Percentiles rank a stretch among this genome's conserved stretches.
phyloP scores from a whole-genome alignment of 2,113 vertebrate genomes.

The Microcebus griseorufus region DNA sequence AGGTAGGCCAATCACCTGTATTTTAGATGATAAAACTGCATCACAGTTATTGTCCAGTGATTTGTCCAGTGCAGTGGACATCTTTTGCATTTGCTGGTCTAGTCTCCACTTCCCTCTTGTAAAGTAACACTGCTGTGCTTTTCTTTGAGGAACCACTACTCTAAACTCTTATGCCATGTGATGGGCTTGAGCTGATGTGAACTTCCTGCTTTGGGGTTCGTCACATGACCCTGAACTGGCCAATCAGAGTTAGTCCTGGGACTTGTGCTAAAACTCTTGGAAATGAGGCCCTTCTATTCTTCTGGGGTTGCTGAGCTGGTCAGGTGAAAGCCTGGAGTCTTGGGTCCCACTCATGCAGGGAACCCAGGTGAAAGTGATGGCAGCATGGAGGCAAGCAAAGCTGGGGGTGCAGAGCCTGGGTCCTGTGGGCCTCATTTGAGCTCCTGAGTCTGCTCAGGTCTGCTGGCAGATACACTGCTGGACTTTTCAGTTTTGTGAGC shows the following conservation, averaged over 20 bases:
- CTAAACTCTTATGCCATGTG: neutral
- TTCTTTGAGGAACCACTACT: neutral
- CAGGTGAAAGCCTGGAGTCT: neutral
- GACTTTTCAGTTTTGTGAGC: neutral
- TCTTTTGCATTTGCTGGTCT: neutral
- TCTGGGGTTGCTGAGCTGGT: neutral
- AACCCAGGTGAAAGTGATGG: neutral
- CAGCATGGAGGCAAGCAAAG: neutral
- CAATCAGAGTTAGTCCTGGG: neutral
- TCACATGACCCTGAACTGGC: neutral
- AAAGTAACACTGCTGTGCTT: neutral
- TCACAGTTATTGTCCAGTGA: no score
- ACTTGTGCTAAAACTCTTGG: neutral
- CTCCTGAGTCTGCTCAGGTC: neutral
- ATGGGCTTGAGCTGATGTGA: neutral
- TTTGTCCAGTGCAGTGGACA: neutral
- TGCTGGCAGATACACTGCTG: fast-evolving
- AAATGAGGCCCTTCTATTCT: neutral
- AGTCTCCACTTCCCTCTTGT: neutral
- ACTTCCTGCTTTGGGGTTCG: neutral
- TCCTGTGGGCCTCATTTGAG: neutral
- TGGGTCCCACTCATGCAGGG: neutral
- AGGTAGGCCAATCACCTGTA: neutral
- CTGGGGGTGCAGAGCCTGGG: neutral
- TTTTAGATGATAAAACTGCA: neutral